Evolutionary conservation across 2,797 vertebrate genomes (phyloP), one percentile per base, ranked within the genome.

Genomic region (Choloepus didactylus): DNA sequence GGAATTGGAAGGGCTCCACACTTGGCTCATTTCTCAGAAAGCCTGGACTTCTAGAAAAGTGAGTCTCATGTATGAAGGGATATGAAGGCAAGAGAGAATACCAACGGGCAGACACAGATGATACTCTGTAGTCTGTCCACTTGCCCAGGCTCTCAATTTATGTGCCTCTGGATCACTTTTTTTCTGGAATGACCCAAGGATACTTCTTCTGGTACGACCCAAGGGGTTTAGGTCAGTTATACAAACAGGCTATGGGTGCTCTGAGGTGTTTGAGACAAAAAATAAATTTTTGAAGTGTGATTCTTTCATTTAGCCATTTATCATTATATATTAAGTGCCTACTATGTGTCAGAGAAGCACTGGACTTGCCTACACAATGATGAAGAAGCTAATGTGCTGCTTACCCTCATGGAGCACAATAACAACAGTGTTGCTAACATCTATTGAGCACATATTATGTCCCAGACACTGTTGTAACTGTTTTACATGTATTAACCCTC

Each of bases 181-280:
- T 46, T 69, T 23, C 25, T 46, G 44, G 25, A 73, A 64, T n/a
- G 46, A 70, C 11, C 16, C 21, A 23, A 60, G 46, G 59, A 83
- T 18, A 66, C 18, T 67, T 86, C 72, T 51, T 82, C 18, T 18
- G 10, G 4, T 38, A 38, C 27, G 82, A 67, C 7, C 14, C 21
- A 66, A 88, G 35, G 21, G 38, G 16, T 29, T 79, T 79, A 69
- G 38, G 38, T 62, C 62, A 82, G 35, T 87, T 67, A 29, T 9
- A 35, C 16, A 8, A 87, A 81, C 64, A 77, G 35, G 1, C 11
- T 59, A 15, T 35, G 15, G 35, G 18, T 59, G 35, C 18, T 93
- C 5, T 25, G 76, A 92, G 21, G 59, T 35, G 16, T 88, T 76
- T 86, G 56, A 86, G 38, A 75, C 19, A 90, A 93, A 94, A 88